Conservation (phyloP, 1,140 invertebrate genomes). For the Nephotettix cincticeps region DNA sequence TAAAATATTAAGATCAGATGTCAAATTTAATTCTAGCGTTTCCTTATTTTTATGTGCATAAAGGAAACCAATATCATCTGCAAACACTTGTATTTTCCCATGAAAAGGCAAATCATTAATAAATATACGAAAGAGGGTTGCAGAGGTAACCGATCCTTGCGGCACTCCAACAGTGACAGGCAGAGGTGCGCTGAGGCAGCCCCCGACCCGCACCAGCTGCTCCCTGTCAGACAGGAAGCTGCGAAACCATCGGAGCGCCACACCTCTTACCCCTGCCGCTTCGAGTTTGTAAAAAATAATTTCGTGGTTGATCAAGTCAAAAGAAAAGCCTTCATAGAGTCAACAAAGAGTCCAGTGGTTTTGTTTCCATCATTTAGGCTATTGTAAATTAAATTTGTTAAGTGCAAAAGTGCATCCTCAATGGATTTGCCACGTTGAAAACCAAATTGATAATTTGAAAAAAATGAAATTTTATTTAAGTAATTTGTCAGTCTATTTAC, state of each 20-base stretch:
- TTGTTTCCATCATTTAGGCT: not conserved
- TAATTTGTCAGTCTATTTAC: constrained; percentile 10
- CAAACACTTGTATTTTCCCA: constrained; percentile 11
- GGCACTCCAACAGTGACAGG: constrained; percentile 4
- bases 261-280: not conserved
- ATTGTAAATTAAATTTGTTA: constrained; percentile 13
- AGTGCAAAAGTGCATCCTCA: not conserved
- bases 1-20: not conserved
- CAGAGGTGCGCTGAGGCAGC: not conserved
- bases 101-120: constrained; percentile 15
- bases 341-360: constrained; percentile 11
- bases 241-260: constrained; percentile 4
- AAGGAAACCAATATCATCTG: constrained; percentile 21
- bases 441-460: constrained; percentile 5
- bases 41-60: constrained; percentile 5
- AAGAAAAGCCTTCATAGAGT: constrained; percentile 5
- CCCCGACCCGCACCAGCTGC: not conserved
- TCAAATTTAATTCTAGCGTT: not conserved
- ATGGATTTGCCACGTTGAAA: constrained; percentile 24
- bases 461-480: constrained; percentile 17
- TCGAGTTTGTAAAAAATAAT: constrained; percentile 4
- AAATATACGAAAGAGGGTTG: constrained; percentile 20
- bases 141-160: constrained; percentile 15
- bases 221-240: not conserved
- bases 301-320: constrained; percentile 6